Evolutionary conservation across 2,797 vertebrate genomes (phyloP).

Genomic region (Darevskia mixta): DNA sequence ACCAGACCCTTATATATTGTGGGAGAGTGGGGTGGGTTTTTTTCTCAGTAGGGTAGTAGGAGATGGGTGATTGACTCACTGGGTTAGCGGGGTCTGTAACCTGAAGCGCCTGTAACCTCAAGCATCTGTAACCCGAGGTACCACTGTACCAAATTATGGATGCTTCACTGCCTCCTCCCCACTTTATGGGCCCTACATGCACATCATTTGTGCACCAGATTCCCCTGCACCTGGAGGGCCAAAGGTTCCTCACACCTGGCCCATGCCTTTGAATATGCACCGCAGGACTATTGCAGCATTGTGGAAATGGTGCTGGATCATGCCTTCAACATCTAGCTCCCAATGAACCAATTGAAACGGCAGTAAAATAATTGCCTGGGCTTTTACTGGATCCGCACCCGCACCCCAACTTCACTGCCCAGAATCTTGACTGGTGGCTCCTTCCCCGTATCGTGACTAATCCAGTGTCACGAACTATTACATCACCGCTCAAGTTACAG

Average conservation of each 20-base stretch:
- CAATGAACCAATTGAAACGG: background rate
- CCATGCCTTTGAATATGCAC: background rate
- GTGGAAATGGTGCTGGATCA: background rate
- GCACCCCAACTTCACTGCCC: background rate
- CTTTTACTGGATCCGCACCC: background rate
- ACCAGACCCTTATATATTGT: too few species aligned
- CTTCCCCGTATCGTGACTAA: conserved; percentile 2
- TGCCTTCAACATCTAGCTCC: background rate
- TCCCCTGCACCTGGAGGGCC: background rate
- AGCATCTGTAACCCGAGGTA: too few species aligned
- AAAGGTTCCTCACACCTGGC: too few species aligned
- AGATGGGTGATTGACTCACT: too few species aligned
- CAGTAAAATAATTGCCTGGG: background rate
- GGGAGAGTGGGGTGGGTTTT: too few species aligned
- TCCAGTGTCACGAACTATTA: conserved; percentile 14
- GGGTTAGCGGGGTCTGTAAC: too few species aligned
- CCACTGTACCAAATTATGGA: background rate
- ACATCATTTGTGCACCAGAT: background rate
- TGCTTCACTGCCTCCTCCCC: background rate
- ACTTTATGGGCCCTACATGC: background rate
- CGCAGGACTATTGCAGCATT: background rate
- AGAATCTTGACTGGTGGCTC: background rate
- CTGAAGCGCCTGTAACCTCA: too few species aligned
- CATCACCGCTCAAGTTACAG: background rate
- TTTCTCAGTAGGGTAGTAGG: too few species aligned